Percentiles rank a stretch among this genome's conserved stretches.
Conservation (phyloP, 2,797 vertebrate genomes). For the Parauchenoglanis punctatus region DNA sequence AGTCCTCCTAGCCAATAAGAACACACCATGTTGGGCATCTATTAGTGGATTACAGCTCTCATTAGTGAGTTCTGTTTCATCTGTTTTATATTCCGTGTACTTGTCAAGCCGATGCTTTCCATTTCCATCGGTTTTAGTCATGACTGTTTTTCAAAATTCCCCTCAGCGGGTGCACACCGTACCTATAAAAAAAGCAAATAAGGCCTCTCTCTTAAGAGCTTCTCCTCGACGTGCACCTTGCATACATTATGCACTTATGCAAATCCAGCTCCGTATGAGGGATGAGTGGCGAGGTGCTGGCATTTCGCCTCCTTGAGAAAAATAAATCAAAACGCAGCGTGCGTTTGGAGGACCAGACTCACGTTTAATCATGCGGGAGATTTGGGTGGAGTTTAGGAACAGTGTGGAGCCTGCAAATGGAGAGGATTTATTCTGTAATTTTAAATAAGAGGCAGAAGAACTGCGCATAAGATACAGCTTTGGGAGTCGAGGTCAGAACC, state of each 20-base stretch:
- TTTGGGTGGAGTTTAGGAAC: conserved; percentile 18
- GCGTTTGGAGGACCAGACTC: conserved; percentile 31
- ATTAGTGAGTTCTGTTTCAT: background rate
- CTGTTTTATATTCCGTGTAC: background rate
- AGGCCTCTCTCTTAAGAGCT: conserved; percentile 67
- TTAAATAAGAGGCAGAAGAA: background rate
- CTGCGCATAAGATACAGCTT: background rate
- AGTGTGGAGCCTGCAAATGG: conserved; percentile 23
- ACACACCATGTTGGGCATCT: background rate
- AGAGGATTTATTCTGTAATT: conserved; percentile 4
- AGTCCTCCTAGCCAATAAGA: background rate
- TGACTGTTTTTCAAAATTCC: conserved; percentile 6
- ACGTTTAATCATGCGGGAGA: conserved; percentile 46
- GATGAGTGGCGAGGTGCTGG: conserved; percentile 38
- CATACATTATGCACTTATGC: conserved; percentile 78
- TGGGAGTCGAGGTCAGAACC: background rate
- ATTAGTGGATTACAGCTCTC: background rate
- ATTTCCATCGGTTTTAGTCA: conserved; percentile 8
- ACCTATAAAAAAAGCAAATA: conserved; percentile 69
- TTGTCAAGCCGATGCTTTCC: background rate
- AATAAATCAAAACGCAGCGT: conserved; percentile 53
- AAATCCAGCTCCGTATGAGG: conserved; percentile 62
- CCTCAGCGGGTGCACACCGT: conserved; percentile 37
- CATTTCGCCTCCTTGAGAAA: conserved; percentile 47
- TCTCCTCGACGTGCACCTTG: conserved; percentile 67